Conservation (phyloP, 1,140 invertebrate species). For the Drosophila bifasciata region DNA sequence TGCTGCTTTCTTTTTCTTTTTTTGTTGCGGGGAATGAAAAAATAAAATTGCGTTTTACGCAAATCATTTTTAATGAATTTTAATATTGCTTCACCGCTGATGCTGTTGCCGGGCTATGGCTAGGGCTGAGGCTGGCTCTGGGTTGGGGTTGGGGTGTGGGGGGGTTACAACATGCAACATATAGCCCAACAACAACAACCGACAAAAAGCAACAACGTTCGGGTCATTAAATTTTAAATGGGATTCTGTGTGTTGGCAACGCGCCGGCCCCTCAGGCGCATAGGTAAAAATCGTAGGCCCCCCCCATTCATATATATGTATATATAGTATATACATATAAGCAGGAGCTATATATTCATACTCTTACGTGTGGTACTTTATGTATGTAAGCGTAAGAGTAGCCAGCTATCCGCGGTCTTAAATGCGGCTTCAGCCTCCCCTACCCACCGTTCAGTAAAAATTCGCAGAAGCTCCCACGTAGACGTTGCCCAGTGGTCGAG, state of each 20-base stretch:
- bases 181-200: slow-evolving; percentile 30
- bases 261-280: slow-evolving; percentile 19
- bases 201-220: slow-evolving; percentile 64
- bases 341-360: slow-evolving; percentile 19
- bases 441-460: slow-evolving; percentile 47
- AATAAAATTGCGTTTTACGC: slow-evolving; percentile 82
- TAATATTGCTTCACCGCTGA: slow-evolving; percentile 60
- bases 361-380: too few relatives aligned
- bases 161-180: slow-evolving; percentile 17
- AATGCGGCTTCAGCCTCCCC: slow-evolving; percentile 72
- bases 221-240: slow-evolving; percentile 83
- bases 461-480: slow-evolving; percentile 36
- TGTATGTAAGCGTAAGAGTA: not conserved
- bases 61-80: slow-evolving; percentile 83
- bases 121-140: too few relatives aligned
- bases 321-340: slow-evolving; percentile 12
- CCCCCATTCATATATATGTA: slow-evolving; percentile 1
- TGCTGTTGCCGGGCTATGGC: slow-evolving; percentile 31
- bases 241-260: slow-evolving; percentile 61
- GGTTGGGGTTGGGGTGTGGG: too few relatives aligned
- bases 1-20: slow-evolving; percentile 6
- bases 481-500: slow-evolving; percentile 13
- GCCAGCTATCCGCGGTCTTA: slow-evolving; percentile 39
- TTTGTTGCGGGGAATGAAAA: slow-evolving; percentile 57
- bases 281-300: slow-evolving; percentile 72